A percentile compares a stretch with the other conserved stretches of the same genome.
phyloP scores from a whole-genome alignment of 2,888 invertebrate species.

The Creontiades dilutus region DNA sequence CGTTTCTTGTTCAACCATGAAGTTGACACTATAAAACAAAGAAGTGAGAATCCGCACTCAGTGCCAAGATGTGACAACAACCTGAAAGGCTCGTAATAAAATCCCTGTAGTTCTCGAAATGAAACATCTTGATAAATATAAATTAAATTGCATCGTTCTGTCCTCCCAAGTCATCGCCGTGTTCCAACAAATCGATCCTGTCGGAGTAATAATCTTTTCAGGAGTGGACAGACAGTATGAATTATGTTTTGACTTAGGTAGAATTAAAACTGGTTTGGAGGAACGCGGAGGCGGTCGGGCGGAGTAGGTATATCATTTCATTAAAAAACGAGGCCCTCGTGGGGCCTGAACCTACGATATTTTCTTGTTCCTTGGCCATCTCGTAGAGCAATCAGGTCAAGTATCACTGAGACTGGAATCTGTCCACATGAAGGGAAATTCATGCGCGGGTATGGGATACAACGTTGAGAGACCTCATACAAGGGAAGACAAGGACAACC shows the following conservation, averaged over 20 bases:
- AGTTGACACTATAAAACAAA: too few species aligned
- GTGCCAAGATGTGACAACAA: too few species aligned
- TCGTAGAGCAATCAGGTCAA: too few species aligned
- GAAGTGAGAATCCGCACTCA: too few species aligned
- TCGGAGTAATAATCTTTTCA: constrained; percentile 35
- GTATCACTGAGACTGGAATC: too few species aligned
- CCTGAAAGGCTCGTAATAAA: not conserved
- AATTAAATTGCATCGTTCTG: constrained; percentile 52
- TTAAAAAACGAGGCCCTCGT: not conserved
- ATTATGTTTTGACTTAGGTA: constrained; percentile 52
- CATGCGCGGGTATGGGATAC: too few species aligned
- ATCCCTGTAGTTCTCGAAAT: not conserved
- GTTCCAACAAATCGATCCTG: constrained; percentile 52
- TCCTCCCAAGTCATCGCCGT: constrained; percentile 24
- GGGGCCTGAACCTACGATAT: too few species aligned
- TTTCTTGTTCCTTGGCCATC: too few species aligned
- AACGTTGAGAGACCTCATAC: too few species aligned
- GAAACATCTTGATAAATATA: constrained; percentile 40
- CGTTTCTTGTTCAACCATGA: too few species aligned
- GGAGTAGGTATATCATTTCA: constrained; percentile 5
- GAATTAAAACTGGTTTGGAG: constrained; percentile 48
- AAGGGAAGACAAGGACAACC: too few species aligned
- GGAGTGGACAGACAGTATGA: constrained; percentile 27
- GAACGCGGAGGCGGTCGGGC: not conserved
- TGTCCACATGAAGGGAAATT: too few species aligned